phyloP scores from a whole-genome alignment of 2,113 vertebrate species.

The Pleuronectes platessa region DNA sequence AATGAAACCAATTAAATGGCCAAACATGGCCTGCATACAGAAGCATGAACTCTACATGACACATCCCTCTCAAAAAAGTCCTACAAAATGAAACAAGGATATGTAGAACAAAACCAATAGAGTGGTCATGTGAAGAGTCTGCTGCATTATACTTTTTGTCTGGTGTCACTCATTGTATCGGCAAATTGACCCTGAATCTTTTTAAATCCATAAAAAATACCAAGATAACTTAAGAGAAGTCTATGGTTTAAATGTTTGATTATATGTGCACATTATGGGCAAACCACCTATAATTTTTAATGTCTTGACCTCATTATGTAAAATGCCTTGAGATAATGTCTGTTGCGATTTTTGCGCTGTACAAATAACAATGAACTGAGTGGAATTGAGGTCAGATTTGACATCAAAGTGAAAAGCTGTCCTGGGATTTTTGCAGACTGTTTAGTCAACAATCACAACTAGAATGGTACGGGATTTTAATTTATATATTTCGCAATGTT shows the following conservation, averaged over 20 bases:
- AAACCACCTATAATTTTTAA: no score
- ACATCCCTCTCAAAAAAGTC: neutral
- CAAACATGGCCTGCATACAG: neutral
- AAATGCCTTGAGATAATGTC: no score
- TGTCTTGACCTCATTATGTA: no score
- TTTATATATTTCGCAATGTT: no score
- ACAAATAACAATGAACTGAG: no score
- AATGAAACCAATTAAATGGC: neutral
- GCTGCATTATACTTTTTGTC: neutral
- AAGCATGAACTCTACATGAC: neutral
- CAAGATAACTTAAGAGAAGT: neutral
- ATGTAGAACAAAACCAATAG: neutral
- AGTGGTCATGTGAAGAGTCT: neutral
- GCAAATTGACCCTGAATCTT: neutral
- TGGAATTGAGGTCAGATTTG: no score
- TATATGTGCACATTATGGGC: no score
- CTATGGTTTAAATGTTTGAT: neutral
- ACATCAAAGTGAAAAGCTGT: no score
- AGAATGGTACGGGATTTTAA: no score
- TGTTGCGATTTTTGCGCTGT: no score
- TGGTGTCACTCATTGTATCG: neutral
- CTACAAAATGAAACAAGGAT: neutral
- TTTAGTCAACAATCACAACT: no score
- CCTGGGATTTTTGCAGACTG: no score
- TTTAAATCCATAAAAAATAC: neutral